Percentiles rank a stretch among this genome's conserved stretches.
Evolutionary conservation across 2,113 vertebrate species (phyloP).

Genomic region (Gymnobelideus leadbeateri): DNA sequence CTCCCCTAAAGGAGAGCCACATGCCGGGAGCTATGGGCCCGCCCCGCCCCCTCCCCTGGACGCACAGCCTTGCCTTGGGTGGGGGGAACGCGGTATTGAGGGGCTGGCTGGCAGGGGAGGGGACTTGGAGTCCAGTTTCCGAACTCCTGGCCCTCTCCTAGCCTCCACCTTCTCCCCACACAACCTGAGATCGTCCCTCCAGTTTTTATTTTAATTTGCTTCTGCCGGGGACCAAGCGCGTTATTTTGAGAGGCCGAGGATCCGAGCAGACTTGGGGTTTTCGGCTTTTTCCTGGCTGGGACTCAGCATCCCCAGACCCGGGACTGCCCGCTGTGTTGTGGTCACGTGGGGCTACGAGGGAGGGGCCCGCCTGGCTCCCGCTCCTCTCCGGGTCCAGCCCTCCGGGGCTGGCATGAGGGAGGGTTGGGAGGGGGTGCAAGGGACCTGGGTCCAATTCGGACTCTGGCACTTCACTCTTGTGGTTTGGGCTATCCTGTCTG

Average conservation of each 20-base stretch:
- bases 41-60: conserved; percentile 68
- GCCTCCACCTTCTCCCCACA: neutral
- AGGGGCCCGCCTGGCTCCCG: conserved; percentile 46
- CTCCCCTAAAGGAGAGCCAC: conserved; percentile 87
- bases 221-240: conserved; percentile 84
- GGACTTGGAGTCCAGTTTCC: conserved; percentile 77
- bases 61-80: conserved; percentile 61
- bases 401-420: neutral
- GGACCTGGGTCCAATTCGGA: neutral
- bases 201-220: conserved; percentile 85
- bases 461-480: neutral
- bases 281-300: conserved; percentile 87
- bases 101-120: conserved; percentile 39
- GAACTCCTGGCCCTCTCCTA: conserved; percentile 51
- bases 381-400: neutral
- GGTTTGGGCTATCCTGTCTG: neutral
- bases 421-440: neutral
- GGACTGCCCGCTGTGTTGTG: conserved; percentile 84
- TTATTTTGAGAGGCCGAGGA: conserved; percentile 88
- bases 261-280: conserved; percentile 86
- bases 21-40: conserved; percentile 83
- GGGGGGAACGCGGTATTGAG: neutral
- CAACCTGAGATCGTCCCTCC: conserved; percentile 69
- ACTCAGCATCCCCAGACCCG: conserved; percentile 85
- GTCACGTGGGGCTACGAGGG: conserved; percentile 83